A percentile compares a stretch with the other conserved stretches of the same genome.
These are phyloP conservation scores for Taurulus bubalis DNA, from an alignment of 2,113 vertebrate genomes.

Conservation along the genomic window DNA sequence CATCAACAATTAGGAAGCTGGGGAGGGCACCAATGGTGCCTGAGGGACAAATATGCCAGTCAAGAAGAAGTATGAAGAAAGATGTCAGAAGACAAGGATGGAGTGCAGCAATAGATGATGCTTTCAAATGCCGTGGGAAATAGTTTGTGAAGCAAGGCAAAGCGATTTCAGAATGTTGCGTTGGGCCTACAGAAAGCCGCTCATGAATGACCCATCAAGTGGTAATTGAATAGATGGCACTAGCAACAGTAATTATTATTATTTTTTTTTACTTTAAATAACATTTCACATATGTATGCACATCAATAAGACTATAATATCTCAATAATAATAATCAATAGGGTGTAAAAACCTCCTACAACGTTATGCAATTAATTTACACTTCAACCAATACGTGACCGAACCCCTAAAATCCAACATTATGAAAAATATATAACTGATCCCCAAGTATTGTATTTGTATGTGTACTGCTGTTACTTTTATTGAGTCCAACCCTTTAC, in stretches of 20 bases:
- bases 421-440: neutral
- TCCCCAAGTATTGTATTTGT: neutral
- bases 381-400: neutral
- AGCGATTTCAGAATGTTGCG: neutral
- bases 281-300: slow-evolving; percentile 5
- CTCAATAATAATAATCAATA: neutral
- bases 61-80: slow-evolving; percentile 70
- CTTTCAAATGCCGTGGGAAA: slow-evolving; percentile 31
- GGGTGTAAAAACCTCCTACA: neutral
- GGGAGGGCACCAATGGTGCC: slow-evolving; percentile 64
- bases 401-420: neutral
- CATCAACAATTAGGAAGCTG: slow-evolving; percentile 75
- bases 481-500: neutral
- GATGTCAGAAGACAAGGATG: slow-evolving; percentile 56
- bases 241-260: neutral
- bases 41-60: slow-evolving; percentile 76
- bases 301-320: neutral
- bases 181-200: neutral
- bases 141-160: neutral
- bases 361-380: neutral
- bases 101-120: slow-evolving; percentile 39
- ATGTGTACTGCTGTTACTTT: neutral
- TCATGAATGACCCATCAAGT: neutral
- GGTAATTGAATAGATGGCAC: neutral
- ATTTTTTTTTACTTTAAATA: neutral